A percentile compares a stretch with the other conserved stretches of the same genome.
Conservation (phyloP, 2,888 invertebrate species). For the Nymphalis polychloros region DNA sequence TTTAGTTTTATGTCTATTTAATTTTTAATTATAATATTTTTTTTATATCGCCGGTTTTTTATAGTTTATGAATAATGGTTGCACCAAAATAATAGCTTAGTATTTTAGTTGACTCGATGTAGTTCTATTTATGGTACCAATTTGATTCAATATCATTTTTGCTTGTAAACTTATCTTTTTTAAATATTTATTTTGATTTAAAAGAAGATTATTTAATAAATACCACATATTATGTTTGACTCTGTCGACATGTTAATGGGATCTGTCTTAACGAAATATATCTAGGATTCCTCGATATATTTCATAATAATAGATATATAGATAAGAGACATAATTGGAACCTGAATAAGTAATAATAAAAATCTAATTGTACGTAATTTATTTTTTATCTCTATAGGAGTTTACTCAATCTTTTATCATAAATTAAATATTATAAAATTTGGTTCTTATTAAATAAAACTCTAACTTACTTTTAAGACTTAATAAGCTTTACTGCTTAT, state of each 20-base stretch:
- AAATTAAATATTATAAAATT: background rate
- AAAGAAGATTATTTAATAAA: too few species aligned
- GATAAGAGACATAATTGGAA: too few species aligned
- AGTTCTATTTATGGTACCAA: background rate
- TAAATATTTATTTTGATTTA: too few species aligned
- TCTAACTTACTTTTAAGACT: conserved; percentile 3
- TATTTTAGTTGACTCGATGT: background rate
- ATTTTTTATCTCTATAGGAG: too few species aligned
- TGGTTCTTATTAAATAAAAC: background rate
- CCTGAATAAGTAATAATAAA: too few species aligned
- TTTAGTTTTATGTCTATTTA: conserved; percentile 52
- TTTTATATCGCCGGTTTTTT: conserved; percentile 10
- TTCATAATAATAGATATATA: too few species aligned
- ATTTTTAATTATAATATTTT: background rate
- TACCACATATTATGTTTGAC: too few species aligned
- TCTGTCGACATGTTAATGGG: too few species aligned
- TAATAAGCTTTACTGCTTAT: conserved; percentile 2
- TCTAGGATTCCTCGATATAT: too few species aligned
- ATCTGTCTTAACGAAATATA: too few species aligned
- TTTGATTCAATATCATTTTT: background rate
- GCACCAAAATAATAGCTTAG: conserved; percentile 20
- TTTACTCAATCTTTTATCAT: background rate
- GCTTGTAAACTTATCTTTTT: too few species aligned
- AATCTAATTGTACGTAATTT: too few species aligned
- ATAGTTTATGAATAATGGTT: conserved; percentile 2